A percentile compares a stretch with the other conserved stretches of the same genome.
Conservation (phyloP, 2,113 vertebrate species). For the Sakesphorus luctuosus region DNA sequence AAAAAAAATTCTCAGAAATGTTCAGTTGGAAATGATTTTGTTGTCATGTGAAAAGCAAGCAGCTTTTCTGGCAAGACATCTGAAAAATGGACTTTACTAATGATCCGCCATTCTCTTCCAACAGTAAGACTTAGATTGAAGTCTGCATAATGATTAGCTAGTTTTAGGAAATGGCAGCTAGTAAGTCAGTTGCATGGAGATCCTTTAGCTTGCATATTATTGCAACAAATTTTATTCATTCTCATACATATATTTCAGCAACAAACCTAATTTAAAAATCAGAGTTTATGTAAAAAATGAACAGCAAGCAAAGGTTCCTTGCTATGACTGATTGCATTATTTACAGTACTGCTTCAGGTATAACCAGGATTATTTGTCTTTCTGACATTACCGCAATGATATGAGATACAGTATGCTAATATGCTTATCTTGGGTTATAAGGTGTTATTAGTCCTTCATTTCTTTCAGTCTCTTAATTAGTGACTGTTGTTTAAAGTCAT, state of each 20-base stretch:
- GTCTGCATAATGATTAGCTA: slow-evolving; percentile 15
- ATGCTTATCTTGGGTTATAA: slow-evolving; percentile 57
- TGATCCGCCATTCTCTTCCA: not conserved
- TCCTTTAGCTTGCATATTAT: slow-evolving; percentile 24
- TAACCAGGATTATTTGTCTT: slow-evolving; percentile 78
- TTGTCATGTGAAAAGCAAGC: not conserved
- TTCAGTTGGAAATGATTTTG: not conserved
- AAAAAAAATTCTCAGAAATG: not conserved
- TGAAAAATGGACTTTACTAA: slow-evolving; percentile 15
- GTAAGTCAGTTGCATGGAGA: not conserved
- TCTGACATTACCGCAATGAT: slow-evolving; percentile 61
- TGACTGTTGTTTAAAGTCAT: slow-evolving; percentile 69
- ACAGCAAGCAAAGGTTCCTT: not conserved
- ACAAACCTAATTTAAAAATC: slow-evolving; percentile 58
- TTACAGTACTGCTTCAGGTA: slow-evolving; percentile 68
- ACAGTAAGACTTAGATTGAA: not conserved
- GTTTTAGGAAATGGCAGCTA: slow-evolving; percentile 13
- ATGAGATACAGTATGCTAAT: slow-evolving; percentile 72
- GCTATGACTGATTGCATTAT: slow-evolving; percentile 71
- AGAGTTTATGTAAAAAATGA: slow-evolving; percentile 43
- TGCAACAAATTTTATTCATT: slow-evolving; percentile 34
- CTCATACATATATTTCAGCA: slow-evolving; percentile 59
- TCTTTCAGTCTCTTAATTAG: slow-evolving; percentile 74
- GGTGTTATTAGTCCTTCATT: slow-evolving; percentile 72
- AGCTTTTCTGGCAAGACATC: not conserved